Conservation (phyloP, 92 coral and sea anemone species). For the Porites evermanni region DNA sequence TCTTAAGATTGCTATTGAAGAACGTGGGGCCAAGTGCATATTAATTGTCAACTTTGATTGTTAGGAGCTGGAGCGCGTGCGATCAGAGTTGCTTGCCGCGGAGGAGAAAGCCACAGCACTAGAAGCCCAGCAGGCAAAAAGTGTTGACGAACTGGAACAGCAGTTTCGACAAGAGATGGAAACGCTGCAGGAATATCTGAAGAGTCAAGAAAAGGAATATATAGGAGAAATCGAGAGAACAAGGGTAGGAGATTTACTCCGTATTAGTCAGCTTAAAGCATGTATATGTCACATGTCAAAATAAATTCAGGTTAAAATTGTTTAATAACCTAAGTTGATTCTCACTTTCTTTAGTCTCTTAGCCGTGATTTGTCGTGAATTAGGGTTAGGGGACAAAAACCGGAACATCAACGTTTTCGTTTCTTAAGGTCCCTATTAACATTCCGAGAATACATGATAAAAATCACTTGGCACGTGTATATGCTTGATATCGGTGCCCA, state of each 20-base stretch:
- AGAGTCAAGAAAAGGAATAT: conserved; percentile 69
- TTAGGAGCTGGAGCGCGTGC: conserved; percentile 78
- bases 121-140: conserved; percentile 69
- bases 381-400: too few species aligned
- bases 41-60: not conserved
- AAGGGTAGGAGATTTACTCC: conserved; percentile 47
- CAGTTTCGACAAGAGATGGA: conserved; percentile 76
- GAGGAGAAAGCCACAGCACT: conserved; percentile 67
- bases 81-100: conserved; percentile 64
- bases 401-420: too few species aligned
- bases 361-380: too few species aligned
- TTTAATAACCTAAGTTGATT: too few species aligned
- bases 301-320: too few species aligned
- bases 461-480: too few species aligned
- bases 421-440: too few species aligned
- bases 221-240: conserved; percentile 64
- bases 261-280: not conserved
- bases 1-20: too few species aligned
- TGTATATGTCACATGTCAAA: too few species aligned
- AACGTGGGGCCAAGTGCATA: not conserved
- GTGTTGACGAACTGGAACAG: conserved; percentile 69
- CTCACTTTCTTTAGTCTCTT: too few species aligned
- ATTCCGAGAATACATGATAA: too few species aligned
- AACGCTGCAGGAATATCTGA: conserved; percentile 63
- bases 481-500: too few species aligned